Evolutionary conservation across 1,140 invertebrate genomes (phyloP), one percentile per base, ranked within the genome.

Genomic region (Palaemon carinicauda): DNA sequence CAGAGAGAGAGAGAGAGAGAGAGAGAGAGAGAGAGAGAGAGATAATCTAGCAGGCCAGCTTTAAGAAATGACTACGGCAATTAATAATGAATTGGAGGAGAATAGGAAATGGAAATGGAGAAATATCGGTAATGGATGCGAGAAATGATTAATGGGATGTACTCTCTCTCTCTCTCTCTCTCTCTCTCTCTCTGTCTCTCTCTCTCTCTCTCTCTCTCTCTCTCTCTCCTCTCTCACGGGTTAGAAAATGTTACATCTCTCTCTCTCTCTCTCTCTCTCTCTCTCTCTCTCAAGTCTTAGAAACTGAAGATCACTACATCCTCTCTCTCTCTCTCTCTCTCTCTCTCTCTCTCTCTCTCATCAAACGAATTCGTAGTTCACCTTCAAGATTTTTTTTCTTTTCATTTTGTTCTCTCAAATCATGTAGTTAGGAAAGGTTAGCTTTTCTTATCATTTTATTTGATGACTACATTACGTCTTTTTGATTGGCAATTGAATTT

Each of bases 281-380:
- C 41, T 41, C 75, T n/a, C 41, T 51, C 77, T 53, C 50, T 53
- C 77, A n/a, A n/a, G n/a, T n/a, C n/a, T n/a, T n/a, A n/a, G n/a
- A n/a, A n/a, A n/a, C n/a, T n/a, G n/a, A n/a, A n/a, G n/a, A n/a
- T n/a, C n/a, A n/a, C n/a, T n/a, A n/a, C n/a, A n/a, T n/a, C n/a
- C n/a, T 79, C 12, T 79, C 77, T 79, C 51, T 79, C 77, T 79
- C 12, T 79, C 77, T 79, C 19, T 79, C 77, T 79, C 50, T 54
- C 77, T 54, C 33, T 54, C 77, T 54, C 33, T 54, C 77, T 54
- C 33, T 54, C 77, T 54, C 50, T 54, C 50, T 9, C 41, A 41
- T 41, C 41, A 41, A 41, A 41, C 41, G 41, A 41, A n/a, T 41
- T 3, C 12, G 1, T 41, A 4, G 12, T 12, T 41, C 41, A 41